Base-by-base conservation (phyloP, 2,888 invertebrate genomes). In the Coelinius sp. region DNA sequence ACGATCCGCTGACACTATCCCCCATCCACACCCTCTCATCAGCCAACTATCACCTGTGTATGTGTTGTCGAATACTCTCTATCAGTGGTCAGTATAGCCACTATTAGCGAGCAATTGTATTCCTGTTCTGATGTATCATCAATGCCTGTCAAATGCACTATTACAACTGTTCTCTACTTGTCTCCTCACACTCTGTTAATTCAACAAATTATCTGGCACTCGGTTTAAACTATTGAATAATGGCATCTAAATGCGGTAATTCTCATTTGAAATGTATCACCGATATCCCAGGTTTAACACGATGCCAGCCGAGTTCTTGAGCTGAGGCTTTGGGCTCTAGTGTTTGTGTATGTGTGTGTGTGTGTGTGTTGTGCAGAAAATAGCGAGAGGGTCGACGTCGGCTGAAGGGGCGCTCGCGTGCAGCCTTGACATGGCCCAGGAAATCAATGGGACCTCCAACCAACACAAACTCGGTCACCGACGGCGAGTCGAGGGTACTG, bases 371-470 rank as follows among this genome's bases (percentile, higher is more conserved):
- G 44, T 44, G 59, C 17, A 65, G 59, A 64, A 52, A 70, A 52
- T 67, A 52, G 71, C n/a, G 68, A 74, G 78, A 78, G 76, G 75
- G 77, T 76, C 76, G 81, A 76, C 76, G 81, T 77, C 74, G 81
- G 81, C 80, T 74, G 69, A 76, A 81, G 80, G 78, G 78, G 79
- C 81, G 79, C 84, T 87, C 86, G 86, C 86, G 87, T 84, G 86
- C 86, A 86, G 86, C 87, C 87, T 87, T 87, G 87, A 87, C 87
- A 87, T 85, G 87, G 85, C 83, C 84, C 80, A 84, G 83, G 85
- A 87, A 87, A 87, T 87, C 87, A 87, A 87, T 87, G 87, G 86
- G 86, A 87, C 86, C 86, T 86, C 86, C 85, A 85, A 83, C 83
- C 78, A 82, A 83, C 83, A 82, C 82, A 83, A 84, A 84, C 84